phyloP scores from a whole-genome alignment of 2,113 vertebrate species.

The Sander vitreus region DNA sequence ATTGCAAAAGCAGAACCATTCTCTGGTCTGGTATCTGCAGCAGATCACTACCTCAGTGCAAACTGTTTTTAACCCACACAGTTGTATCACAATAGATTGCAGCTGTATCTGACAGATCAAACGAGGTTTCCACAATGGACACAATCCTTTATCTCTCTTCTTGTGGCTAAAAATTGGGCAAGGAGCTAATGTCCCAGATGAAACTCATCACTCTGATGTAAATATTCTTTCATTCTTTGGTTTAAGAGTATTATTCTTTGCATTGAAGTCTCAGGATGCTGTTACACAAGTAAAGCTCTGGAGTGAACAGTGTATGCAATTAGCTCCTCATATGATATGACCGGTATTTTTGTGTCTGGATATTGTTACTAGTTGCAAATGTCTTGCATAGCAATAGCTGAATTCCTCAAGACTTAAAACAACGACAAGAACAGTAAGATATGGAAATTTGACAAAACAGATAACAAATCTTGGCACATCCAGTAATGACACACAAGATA shows the following conservation, averaged over 20 bases:
- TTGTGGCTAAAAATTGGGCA: constrained; percentile 46
- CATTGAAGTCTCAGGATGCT: constrained; percentile 29
- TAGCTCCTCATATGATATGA: constrained; percentile 32
- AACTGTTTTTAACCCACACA: constrained; percentile 39
- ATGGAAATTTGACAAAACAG: constrained; percentile 22
- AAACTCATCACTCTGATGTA: constrained; percentile 56
- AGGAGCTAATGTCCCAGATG: constrained; percentile 46
- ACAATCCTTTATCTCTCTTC: constrained; percentile 53
- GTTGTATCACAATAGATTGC: constrained; percentile 53
- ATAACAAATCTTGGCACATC: constrained; percentile 10
- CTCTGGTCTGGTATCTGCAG: constrained; percentile 47
- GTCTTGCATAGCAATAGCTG: constrained; percentile 12
- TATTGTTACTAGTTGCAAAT: constrained; percentile 38
- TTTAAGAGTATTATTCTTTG: constrained; percentile 33
- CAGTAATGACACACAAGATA: constrained; percentile 29
- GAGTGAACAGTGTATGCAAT: constrained; percentile 33
- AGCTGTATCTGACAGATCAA: constrained; percentile 62
- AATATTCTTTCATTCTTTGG: constrained; percentile 64
- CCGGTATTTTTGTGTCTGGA: constrained; percentile 32
- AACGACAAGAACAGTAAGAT: constrained; percentile 6
- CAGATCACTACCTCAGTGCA: constrained; percentile 50
- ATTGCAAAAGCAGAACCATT: constrained; percentile 67
- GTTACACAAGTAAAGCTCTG: constrained; percentile 30
- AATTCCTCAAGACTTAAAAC: constrained; percentile 14
- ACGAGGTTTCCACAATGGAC: constrained; percentile 37